Conservation (phyloP, 1,140 invertebrate species). For the Diprion similis region DNA sequence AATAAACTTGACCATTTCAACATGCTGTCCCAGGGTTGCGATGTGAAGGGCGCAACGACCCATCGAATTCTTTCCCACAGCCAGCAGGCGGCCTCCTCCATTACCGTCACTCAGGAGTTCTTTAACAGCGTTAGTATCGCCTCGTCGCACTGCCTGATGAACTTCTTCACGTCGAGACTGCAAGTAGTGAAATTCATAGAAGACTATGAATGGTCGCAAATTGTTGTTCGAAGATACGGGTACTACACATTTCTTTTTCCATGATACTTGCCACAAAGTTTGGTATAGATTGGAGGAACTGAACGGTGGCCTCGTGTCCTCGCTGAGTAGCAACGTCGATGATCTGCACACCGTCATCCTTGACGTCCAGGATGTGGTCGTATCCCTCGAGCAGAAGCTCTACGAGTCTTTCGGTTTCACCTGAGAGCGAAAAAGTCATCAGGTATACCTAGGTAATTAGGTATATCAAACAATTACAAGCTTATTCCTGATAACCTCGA, state of each 20-base stretch:
- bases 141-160: constrained; percentile 75
- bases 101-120: constrained; percentile 63
- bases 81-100: constrained; percentile 70
- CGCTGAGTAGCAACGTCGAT: constrained; percentile 71
- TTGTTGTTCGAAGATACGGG: not conserved
- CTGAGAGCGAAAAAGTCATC: constrained; percentile 54
- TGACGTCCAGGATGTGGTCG: constrained; percentile 83
- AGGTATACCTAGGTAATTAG: not conserved
- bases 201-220: not conserved
- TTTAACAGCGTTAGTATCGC: constrained; percentile 68
- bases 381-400: constrained; percentile 84
- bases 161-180: constrained; percentile 78
- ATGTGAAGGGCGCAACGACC: constrained; percentile 79
- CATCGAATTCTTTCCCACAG: constrained; percentile 76
- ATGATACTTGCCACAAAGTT: constrained; percentile 72
- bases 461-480: constrained; percentile 18
- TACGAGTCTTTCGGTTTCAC: constrained; percentile 78
- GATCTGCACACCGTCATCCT: constrained; percentile 73
- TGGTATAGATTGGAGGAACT: constrained; percentile 71
- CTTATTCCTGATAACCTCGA: no score
- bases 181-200: constrained; percentile 24
- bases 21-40: constrained; percentile 80
- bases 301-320: constrained; percentile 69
- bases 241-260: not conserved
- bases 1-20: constrained; percentile 77